These are phyloP conservation scores for Parnassius orleans DNA, from an alignment of 2,888 invertebrate genomes.

Conservation along the genomic window DNA sequence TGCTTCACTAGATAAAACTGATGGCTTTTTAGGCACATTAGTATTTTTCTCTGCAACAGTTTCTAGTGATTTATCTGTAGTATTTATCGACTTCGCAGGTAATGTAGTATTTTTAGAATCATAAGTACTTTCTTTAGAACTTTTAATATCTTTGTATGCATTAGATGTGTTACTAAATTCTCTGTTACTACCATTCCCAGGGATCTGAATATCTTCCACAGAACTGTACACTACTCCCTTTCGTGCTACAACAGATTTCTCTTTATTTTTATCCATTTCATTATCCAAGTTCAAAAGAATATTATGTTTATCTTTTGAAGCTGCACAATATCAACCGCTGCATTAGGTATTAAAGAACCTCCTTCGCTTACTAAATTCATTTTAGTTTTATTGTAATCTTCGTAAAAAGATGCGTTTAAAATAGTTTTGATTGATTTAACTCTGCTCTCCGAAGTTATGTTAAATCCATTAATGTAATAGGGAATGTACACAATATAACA, in stretches of 20 bases:
- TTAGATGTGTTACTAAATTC: conserved; percentile 22
- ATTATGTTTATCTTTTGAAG: conserved; percentile 46
- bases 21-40: conserved; percentile 50
- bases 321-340: conserved; percentile 34
- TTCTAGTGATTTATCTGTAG: conserved; percentile 18
- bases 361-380: conserved; percentile 53
- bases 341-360: conserved; percentile 46
- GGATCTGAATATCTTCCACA: conserved; percentile 27
- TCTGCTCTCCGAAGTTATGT: conserved; percentile 31
- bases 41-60: conserved; percentile 30
- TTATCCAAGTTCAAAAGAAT: conserved; percentile 44
- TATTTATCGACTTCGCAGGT: conserved; percentile 25
- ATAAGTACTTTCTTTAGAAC: not conserved
- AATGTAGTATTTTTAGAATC: conserved; percentile 15
- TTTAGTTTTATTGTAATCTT: conserved; percentile 38
- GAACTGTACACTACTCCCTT: conserved; percentile 37
- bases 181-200: conserved; percentile 28
- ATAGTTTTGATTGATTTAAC: conserved; percentile 25
- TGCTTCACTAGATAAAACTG: conserved; percentile 50
- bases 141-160: not conserved
- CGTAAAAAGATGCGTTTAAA: conserved; percentile 23
- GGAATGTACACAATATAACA: conserved; percentile 43
- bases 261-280: conserved; percentile 49
- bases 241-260: conserved; percentile 35
- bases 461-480: conserved; percentile 33